Conservation (phyloP, 2,797 vertebrate species). For the Sebastes baramenuke region DNA sequence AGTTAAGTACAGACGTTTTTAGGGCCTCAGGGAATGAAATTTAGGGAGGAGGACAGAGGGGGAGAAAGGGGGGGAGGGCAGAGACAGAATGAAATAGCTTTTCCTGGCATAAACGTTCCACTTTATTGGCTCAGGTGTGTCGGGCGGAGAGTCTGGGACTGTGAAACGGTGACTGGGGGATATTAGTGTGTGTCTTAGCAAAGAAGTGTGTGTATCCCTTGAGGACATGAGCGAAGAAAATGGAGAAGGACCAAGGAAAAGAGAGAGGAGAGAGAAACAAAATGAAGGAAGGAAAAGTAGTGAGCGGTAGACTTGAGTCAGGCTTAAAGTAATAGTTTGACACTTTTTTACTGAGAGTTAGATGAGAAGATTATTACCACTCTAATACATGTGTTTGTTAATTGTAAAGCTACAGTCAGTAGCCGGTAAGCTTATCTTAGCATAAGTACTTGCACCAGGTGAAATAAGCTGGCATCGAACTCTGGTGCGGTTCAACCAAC, state of each 20-base stretch:
- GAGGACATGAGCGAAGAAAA: constrained; percentile 1
- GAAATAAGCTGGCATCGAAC: background rate
- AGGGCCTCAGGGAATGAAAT: constrained; percentile 56
- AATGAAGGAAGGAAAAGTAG: background rate
- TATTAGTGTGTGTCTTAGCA: constrained; percentile 33
- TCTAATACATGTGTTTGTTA: background rate
- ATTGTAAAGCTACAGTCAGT: background rate
- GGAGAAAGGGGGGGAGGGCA: background rate
- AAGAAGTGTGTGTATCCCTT: background rate
- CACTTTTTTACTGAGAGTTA: background rate
- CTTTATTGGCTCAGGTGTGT: constrained; percentile 83
- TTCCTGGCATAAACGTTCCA: constrained; percentile 74
- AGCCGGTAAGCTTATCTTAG: background rate
- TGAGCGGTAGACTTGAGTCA: background rate
- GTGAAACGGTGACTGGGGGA: constrained; percentile 45
- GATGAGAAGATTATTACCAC: background rate
- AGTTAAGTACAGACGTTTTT: constrained; percentile 69
- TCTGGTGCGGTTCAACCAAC: no score
- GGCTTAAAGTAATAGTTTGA: background rate
- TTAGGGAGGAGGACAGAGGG: constrained; percentile 10
- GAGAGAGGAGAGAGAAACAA: background rate
- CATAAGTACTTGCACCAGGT: background rate
- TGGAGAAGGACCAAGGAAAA: constrained; percentile 9
- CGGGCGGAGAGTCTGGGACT: constrained; percentile 57
- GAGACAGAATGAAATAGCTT: constrained; percentile 68